Percentiles rank a stretch among this genome's conserved stretches.
phyloP scores from a whole-genome alignment of 2,797 vertebrate species.

The Pipistrellus pygmaeus region DNA sequence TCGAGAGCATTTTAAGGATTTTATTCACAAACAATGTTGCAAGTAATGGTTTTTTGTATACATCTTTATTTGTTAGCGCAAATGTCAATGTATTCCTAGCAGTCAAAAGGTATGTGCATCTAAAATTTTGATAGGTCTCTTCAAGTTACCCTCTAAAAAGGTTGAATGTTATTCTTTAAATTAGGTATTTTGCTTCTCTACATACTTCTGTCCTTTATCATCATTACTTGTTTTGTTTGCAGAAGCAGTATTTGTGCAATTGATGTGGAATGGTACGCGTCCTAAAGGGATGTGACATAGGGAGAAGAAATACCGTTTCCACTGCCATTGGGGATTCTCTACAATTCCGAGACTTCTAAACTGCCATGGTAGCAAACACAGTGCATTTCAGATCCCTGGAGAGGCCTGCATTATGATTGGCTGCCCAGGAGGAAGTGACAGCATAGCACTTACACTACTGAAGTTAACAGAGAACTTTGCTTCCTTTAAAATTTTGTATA shows the following conservation, averaged over 20 bases:
- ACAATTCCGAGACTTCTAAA: constrained; percentile 29
- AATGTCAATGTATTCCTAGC: not conserved
- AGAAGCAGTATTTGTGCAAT: constrained; percentile 13
- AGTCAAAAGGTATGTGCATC: not conserved
- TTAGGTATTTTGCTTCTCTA: not conserved
- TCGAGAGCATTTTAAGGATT: not conserved
- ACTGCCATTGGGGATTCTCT: not conserved
- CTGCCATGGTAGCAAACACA: not conserved
- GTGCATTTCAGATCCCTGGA: constrained; percentile 1
- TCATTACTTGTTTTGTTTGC: not conserved
- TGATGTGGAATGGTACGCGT: not conserved
- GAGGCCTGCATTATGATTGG: not conserved
- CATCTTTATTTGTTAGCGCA: not conserved
- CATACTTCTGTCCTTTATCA: not conserved
- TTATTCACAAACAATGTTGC: not conserved
- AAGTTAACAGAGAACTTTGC: constrained; percentile 29
- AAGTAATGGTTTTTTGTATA: not conserved
- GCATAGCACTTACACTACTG: not conserved
- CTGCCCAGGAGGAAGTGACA: not conserved
- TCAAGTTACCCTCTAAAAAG: not conserved
- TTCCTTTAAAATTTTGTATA: not conserved
- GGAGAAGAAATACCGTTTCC: not conserved
- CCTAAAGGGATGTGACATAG: constrained; percentile 10
- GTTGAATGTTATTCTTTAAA: not conserved
- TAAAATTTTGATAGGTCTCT: not conserved